Conservation (phyloP, 2,113 vertebrate species). For the Cyprichromis sp. region DNA sequence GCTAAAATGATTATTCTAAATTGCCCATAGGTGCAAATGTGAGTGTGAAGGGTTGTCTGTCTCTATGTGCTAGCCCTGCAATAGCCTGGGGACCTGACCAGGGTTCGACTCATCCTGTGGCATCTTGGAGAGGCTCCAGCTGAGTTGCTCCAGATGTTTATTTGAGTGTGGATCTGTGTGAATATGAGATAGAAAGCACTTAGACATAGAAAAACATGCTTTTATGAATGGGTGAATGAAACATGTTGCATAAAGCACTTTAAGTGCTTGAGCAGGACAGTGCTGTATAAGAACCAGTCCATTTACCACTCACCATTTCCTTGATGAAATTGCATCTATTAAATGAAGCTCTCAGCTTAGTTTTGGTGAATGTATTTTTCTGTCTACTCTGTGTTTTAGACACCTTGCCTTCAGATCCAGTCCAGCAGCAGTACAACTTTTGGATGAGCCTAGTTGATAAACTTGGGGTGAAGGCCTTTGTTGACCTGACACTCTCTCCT, state of each 20-base stretch:
- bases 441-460: conserved; percentile 87
- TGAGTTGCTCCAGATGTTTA: neutral
- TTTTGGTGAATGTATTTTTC: neutral
- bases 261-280: neutral
- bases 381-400: conserved; percentile 51
- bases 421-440: conserved; percentile 85
- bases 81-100: neutral
- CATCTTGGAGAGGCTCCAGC: neutral
- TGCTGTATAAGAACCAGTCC: neutral
- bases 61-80: neutral
- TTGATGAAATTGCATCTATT: neutral
- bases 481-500: conserved; percentile 80
- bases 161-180: neutral
- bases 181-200: neutral
- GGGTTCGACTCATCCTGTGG: neutral
- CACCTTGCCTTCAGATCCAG: conserved; percentile 75
- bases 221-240: neutral
- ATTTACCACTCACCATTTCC: neutral
- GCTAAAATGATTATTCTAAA: neutral
- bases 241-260: neutral
- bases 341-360: neutral
- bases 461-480: conserved; percentile 85
- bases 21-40: neutral
- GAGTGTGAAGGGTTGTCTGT: neutral
- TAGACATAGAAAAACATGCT: neutral